These are phyloP conservation scores for Bradynema listronoti DNA, from an alignment of 1,140 invertebrate genomes.

Conservation along the genomic window DNA sequence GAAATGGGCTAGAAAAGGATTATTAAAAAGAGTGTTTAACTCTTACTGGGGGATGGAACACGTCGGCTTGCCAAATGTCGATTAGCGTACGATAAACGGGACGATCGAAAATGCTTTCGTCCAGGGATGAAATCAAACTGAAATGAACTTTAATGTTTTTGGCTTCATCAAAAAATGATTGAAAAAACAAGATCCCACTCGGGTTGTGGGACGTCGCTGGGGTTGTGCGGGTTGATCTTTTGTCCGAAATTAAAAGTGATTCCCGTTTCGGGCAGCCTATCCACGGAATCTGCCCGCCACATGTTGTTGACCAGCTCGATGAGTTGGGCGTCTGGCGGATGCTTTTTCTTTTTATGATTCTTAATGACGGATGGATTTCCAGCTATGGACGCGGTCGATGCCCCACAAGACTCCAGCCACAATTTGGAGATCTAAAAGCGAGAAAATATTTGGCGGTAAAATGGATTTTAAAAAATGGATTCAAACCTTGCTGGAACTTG, in stretches of 20 bases:
- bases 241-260: conserved; percentile 23
- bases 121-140: conserved; percentile 15
- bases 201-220: conserved; percentile 3
- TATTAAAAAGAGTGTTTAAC: neutral
- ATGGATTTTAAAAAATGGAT: no score
- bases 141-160: conserved; percentile 13
- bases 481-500: no score
- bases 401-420: no score
- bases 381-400: no score
- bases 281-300: conserved; percentile 35
- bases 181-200: conserved; percentile 22
- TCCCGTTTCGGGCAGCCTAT: conserved; percentile 10
- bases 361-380: no score
- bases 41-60: conserved; percentile 34
- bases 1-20: neutral
- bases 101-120: conserved; percentile 40
- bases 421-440: no score
- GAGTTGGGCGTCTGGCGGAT: conserved; percentile 22
- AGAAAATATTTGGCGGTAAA: no score
- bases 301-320: conserved; percentile 42
- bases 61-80: conserved; percentile 28
- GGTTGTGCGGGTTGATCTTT: conserved; percentile 14
- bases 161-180: conserved; percentile 17
- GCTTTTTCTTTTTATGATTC: no score
- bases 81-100: conserved; percentile 40